These are phyloP conservation scores for Rhynchonycteris naso DNA, from an alignment of 2,797 vertebrate species.

Conservation along the genomic window DNA sequence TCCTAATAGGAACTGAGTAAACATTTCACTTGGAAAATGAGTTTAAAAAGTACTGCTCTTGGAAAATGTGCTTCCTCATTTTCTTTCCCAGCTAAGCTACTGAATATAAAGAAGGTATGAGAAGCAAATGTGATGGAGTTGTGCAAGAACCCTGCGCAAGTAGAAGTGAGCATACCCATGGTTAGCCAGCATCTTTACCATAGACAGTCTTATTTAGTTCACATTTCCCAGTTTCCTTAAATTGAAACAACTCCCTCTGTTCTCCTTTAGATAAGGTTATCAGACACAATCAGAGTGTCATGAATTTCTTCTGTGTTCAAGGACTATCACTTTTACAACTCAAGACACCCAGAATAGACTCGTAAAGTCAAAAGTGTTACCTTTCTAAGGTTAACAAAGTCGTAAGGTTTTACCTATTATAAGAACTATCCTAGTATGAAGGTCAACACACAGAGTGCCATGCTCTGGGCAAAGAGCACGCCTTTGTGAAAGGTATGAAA, in stretches of 20 bases:
- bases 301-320: slow-evolving; percentile 68
- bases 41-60: neutral
- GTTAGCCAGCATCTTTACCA: accelerated
- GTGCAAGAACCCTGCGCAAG: too few species aligned
- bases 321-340: slow-evolving; percentile 64
- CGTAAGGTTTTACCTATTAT: slow-evolving; percentile 57
- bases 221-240: slow-evolving; percentile 53
- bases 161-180: accelerated
- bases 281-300: slow-evolving; percentile 55
- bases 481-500: slow-evolving; percentile 58
- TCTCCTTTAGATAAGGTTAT: slow-evolving; percentile 74
- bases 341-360: slow-evolving; percentile 61
- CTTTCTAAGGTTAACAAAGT: slow-evolving; percentile 68
- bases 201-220: neutral
- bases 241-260: slow-evolving; percentile 57
- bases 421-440: slow-evolving; percentile 67
- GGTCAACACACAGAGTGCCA: slow-evolving; percentile 61
- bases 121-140: neutral
- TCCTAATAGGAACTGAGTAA: neutral
- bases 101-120: neutral
- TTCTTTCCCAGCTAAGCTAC: neutral
- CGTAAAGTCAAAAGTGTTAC: slow-evolving; percentile 78
- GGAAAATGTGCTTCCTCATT: neutral
- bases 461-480: slow-evolving; percentile 8
- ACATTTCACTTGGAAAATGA: neutral